Evolutionary conservation across 2,888 invertebrate species (phyloP), one percentile per base, ranked within the genome.

Genomic region (Orchesella flavescens): DNA sequence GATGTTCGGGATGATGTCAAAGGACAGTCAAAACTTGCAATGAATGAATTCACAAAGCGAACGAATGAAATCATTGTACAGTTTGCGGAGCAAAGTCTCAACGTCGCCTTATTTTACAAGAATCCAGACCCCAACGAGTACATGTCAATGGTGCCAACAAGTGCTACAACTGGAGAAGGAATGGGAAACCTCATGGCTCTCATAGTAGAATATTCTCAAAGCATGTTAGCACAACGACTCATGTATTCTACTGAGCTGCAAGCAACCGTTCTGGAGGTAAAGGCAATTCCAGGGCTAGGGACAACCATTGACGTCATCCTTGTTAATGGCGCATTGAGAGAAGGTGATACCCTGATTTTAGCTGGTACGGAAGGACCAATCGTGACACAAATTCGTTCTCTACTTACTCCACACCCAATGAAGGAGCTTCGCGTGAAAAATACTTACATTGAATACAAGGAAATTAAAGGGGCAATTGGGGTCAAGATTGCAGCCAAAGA

Each of bases 311-410:
- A 99, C 92, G 96, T 98, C 21, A 99, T 99, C 90, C 92, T 99
- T 83, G 96, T 99, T 78, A 99, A 99, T 91, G 99, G 99, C n/a
- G 94, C 93, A n/a, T 91, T 99, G 53, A 92, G 93, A 68, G 98
- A 98, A 90, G 97, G 98, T 0, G 97, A 99, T 89, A 97, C 97
- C 0, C 94, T 98, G 91, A 93, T 99, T 43, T 91, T 99, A 79
- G 98, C 99, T 0, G 99, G 99, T 61, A 97, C 98, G 0, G 99
- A 99, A 89, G 99, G 99, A 0, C 97, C 99, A 0, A 97, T 99
- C 87, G 96, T 97, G 43, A 99, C 99, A 0, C 97, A 97, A 91
- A 97, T 99, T 87, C 93, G 99, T 66, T 98, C 98, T 0, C 92
- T 99, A 43, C 93, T 99, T 43, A 98, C 98, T 96, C 99, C 99